phyloP scores from a whole-genome alignment of 2,888 invertebrate species.

The Acronicta leporina region DNA sequence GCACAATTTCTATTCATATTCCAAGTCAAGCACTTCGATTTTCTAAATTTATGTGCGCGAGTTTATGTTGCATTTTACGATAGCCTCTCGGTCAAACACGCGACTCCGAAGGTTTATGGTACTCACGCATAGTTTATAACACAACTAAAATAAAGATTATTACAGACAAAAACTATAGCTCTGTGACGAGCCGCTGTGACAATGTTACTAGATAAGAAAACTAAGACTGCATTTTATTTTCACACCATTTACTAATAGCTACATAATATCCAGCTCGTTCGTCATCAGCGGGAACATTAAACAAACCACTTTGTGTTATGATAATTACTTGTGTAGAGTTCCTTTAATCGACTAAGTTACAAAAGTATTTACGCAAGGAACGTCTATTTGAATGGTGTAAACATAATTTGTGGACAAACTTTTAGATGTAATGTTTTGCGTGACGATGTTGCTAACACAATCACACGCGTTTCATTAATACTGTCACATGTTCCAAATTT shows the following conservation, averaged over 20 bases:
- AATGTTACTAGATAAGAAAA: constrained; percentile 30
- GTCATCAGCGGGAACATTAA: constrained; percentile 73
- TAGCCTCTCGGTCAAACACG: constrained; percentile 84
- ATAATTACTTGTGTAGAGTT: constrained; percentile 81
- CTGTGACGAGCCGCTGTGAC: no score
- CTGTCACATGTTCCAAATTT: constrained; percentile 67
- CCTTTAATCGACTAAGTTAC: constrained; percentile 83
- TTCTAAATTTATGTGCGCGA: constrained; percentile 80
- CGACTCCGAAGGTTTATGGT: constrained; percentile 79
- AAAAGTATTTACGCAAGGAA: constrained; percentile 82
- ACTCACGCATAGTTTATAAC: constrained; percentile 79
- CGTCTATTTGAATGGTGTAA: constrained; percentile 85
- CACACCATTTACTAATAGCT: constrained; percentile 51
- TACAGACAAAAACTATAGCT: constrained; percentile 53
- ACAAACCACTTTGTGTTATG: constrained; percentile 79
- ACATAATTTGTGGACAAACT: constrained; percentile 86
- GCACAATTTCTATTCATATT: constrained; percentile 70
- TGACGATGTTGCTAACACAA: constrained; percentile 75
- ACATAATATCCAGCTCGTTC: constrained; percentile 62
- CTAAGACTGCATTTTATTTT: constrained; percentile 54
- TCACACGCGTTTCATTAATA: constrained; percentile 79
- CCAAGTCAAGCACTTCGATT: constrained; percentile 73
- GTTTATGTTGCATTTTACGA: constrained; percentile 85
- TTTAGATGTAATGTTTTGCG: constrained; percentile 79
- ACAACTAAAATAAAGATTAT: constrained; percentile 74